These are phyloP conservation scores for Corydoras maculifer DNA, from an alignment of 2,113 vertebrate species.

Conservation along the genomic window DNA sequence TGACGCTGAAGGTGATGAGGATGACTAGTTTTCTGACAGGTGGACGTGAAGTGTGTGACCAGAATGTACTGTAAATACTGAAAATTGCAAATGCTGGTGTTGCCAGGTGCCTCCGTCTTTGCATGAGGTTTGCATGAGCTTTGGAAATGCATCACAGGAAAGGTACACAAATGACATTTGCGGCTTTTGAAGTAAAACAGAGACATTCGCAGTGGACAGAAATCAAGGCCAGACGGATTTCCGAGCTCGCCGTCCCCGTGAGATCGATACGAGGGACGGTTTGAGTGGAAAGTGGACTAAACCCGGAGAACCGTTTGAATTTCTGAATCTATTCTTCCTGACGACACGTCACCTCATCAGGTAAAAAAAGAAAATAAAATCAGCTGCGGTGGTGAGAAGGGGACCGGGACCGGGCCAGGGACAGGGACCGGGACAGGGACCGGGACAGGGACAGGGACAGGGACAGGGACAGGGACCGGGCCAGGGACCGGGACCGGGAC, in stretches of 20 bases:
- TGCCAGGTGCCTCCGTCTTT: slow-evolving; percentile 1
- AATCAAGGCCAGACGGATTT: background rate
- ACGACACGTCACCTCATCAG: no score
- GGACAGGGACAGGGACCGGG: no score
- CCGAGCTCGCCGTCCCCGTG: background rate
- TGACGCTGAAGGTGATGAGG: no score
- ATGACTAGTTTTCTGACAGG: background rate
- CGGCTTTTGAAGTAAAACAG: background rate
- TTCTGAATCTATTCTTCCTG: no score
- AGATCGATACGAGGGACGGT: background rate
- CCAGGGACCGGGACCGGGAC: no score
- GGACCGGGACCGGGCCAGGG: no score
- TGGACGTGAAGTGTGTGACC: no score
- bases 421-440: no score
- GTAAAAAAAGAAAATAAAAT: no score
- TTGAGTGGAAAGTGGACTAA: background rate
- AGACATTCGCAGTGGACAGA: background rate
- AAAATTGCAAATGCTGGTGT: slow-evolving; percentile 6
- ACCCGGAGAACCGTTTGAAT: background rate
- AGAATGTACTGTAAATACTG: slow-evolving; percentile 1
- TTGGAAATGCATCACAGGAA: background rate
- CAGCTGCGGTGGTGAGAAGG: no score
- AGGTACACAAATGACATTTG: background rate
- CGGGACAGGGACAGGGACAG: no score
- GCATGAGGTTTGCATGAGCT: slow-evolving; percentile 15